These are phyloP conservation scores for Eulithis prunata DNA, from an alignment of 2,888 invertebrate genomes.

Conservation along the genomic window DNA sequence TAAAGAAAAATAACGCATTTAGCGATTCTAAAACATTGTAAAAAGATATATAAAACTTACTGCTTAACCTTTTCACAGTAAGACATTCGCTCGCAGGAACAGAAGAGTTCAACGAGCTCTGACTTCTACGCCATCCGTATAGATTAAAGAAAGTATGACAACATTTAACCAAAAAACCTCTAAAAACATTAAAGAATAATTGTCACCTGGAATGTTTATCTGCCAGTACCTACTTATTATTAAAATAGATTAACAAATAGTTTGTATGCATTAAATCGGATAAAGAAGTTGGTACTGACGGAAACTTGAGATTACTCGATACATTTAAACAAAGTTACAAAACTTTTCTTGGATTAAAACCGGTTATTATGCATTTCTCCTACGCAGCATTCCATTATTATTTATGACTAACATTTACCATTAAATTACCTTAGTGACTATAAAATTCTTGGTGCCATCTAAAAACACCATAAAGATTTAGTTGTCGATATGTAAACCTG, in stretches of 20 bases:
- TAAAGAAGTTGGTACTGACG: too few species aligned
- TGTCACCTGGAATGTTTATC: too few species aligned
- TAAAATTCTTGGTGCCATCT: slow-evolving; percentile 31
- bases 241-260: too few species aligned
- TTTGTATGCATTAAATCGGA: too few species aligned
- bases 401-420: slow-evolving; percentile 35
- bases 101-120: slow-evolving; percentile 5
- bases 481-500: slow-evolving; percentile 27
- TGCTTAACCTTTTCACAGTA: too few species aligned
- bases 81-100: not conserved
- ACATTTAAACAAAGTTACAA: slow-evolving; percentile 9
- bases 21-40: too few species aligned
- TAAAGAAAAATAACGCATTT: too few species aligned
- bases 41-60: too few species aligned
- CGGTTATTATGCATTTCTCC: slow-evolving; percentile 37
- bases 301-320: too few species aligned
- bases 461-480: slow-evolving; percentile 33
- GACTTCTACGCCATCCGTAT: too few species aligned
- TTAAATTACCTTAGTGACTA: slow-evolving; percentile 35
- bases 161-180: not conserved
- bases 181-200: too few species aligned
- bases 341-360: slow-evolving; percentile 5
- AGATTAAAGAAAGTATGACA: not conserved
- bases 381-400: slow-evolving; percentile 31
- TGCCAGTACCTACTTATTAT: too few species aligned